These are phyloP conservation scores for Sebastiscus albofasciatus DNA, from an alignment of 2,797 vertebrate species.

Conservation along the genomic window DNA sequence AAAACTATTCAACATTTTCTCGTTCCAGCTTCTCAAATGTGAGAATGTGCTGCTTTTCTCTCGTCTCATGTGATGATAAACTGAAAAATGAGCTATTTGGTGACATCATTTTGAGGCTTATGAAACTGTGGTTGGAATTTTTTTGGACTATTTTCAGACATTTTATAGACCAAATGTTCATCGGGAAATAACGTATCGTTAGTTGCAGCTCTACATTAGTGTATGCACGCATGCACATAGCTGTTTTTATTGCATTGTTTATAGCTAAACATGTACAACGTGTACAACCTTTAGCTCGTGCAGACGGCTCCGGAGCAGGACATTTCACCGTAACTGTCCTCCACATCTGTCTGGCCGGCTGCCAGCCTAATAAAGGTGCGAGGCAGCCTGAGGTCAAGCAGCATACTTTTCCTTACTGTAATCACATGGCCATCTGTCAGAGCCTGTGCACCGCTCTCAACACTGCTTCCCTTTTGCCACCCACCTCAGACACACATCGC, in stretches of 20 bases:
- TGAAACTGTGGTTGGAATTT: not conserved
- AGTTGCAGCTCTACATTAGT: not conserved
- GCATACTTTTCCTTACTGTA: slow-evolving; percentile 71
- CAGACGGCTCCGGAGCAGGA: not conserved
- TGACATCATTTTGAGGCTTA: not conserved
- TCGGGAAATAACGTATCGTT: not conserved
- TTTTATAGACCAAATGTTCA: not conserved
- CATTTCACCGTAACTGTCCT: slow-evolving; percentile 22
- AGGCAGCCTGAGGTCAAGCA: slow-evolving; percentile 65
- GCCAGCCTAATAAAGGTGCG: slow-evolving; percentile 69
- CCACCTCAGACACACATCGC: slow-evolving; percentile 44
- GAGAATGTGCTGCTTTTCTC: not conserved
- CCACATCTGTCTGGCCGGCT: slow-evolving; percentile 45
- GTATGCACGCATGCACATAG: not conserved
- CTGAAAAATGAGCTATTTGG: not conserved
- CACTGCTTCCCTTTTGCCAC: slow-evolving; percentile 54
- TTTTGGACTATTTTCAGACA: too few species aligned
- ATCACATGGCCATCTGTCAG: slow-evolving; percentile 71
- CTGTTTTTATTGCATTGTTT: not conserved
- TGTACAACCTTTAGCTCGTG: not conserved
- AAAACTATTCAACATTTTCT: not conserved
- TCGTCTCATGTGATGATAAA: not conserved
- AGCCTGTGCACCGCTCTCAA: slow-evolving; percentile 32
- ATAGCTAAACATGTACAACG: not conserved
- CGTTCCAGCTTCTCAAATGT: not conserved